A percentile compares a stretch with the other conserved stretches of the same genome.
Conservation (phyloP, 64 coral and sea anemone genomes). For the Pocillopora verrucosa region DNA sequence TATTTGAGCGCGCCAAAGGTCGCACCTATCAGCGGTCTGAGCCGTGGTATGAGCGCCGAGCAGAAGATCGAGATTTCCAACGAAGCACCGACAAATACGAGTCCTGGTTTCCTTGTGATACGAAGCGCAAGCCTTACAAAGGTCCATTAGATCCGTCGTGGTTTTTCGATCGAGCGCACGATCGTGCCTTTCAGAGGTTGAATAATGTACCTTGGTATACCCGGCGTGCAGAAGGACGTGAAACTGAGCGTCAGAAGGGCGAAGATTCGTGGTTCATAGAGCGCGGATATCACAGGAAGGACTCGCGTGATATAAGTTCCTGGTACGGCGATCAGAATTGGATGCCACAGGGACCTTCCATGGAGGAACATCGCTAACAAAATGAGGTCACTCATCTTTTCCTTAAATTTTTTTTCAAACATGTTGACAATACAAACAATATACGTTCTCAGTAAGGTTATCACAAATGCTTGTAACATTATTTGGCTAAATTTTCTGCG, state of each 20-base stretch:
- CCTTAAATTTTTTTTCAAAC: neutral
- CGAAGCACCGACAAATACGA: conserved; percentile 1
- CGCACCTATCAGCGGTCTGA: conserved; percentile 25
- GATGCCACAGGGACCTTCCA: conserved; percentile 28
- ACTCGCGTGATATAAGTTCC: neutral
- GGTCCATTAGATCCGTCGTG: conserved; percentile 16
- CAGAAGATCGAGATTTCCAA: conserved; percentile 5
- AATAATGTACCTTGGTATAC: conserved; percentile 42
- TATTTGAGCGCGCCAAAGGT: conserved; percentile 26
- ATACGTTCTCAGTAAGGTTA: neutral
- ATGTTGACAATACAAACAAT: neutral
- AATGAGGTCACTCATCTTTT: neutral
- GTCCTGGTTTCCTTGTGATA: conserved; percentile 28
- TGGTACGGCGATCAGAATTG: conserved; percentile 10
- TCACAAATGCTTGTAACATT: too few species aligned
- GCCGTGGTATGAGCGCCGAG: conserved; percentile 52
- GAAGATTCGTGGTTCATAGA: conserved; percentile 34
- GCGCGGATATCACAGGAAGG: neutral
- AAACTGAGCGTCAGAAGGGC: conserved; percentile 7
- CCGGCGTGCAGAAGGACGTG: conserved; percentile 25
- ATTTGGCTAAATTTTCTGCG: too few species aligned
- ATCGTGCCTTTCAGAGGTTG: conserved; percentile 49
- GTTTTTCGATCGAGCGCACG: conserved; percentile 51
- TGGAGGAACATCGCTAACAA: conserved; percentile 22
- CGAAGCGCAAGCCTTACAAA: neutral